Evolutionary conservation across 2,113 vertebrate genomes (phyloP), one percentile per base, ranked within the genome.

Genomic region (Leptobrachium leishanense): DNA sequence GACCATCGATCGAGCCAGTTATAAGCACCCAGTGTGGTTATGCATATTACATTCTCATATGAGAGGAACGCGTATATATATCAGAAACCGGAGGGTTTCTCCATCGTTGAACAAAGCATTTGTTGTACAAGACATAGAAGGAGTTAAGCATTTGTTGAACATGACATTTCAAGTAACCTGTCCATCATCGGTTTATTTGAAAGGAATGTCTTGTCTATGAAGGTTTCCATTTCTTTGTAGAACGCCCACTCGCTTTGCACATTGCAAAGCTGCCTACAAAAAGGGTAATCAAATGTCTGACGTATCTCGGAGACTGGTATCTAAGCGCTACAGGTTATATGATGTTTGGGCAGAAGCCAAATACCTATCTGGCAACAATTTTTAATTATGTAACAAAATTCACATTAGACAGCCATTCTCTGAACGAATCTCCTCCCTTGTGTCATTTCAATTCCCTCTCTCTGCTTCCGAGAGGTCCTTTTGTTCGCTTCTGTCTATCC

Each of bases 101-200:
- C 9, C 50, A 1, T 39, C 39, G 31, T 1, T 9, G 41, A 42
- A 13, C 40, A 6, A 6, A 55, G 71, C 42, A 40, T 41, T 11
- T 74, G 53, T 62, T 63, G 42, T 9, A 59, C 50, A 74, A 62
- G 72, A 68, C 64, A 50, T 53, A 62, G 78, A 81, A 81, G 71
- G 71, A 81, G 78, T 81, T 81, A 81, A 74, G 43, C 78, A 68
- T 68, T 42, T 81, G 78, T 74, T 74, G 66, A 68, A 81, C 72
- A 74, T 81, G 78, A 74, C 78, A 74, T 74, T 81, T 81, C 64
- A 62, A 81, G 78, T 71, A 62, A 64, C 59, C 46, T 66, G 55
- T 74, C 31, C 42, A 80, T 63, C 77, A 74, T 5, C 9, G 42
- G 9, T 59, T 68, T 68, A 44, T 59, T 68, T 59, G 65, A 11